Base-by-base conservation (phyloP, 2,113 vertebrate species). In the Thunnus thynnus region DNA sequence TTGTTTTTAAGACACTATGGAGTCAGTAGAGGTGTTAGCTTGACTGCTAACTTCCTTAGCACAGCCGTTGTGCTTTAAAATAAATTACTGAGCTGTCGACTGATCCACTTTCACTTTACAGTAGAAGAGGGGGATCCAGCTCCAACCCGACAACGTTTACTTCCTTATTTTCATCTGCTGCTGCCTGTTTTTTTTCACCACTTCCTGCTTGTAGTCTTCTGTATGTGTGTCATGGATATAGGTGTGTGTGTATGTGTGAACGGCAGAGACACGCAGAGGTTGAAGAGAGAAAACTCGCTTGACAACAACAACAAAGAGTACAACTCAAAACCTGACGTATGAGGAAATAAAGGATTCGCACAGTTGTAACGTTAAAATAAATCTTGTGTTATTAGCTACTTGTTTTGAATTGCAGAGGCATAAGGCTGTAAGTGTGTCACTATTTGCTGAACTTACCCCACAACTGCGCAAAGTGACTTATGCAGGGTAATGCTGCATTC, bases 141-240 rank as follows among this genome's bases (percentile, higher is more conserved):
- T 86, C 32, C 69, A 27, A 20, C 8, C 27, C 47, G 54, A 80
- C 80, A n/a, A 44, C 66, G 32, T 83, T 92, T 81, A 94, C 95
- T 95, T 95, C 94, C 95, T 86, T 89, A 32, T 95, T 94, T 84
- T 88, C 61, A 64, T 81, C 75, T 63, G 78, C 80, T 69, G 75
- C 67, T 41, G 20, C 61, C 50, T 76, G 22, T 50, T 47, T 55
- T 75, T 66, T 75, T 44, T 66, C 51, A 27, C 76, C 52, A 83
- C 86, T 93, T 89, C 90, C 88, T 88, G 76, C 20, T 64, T 61
- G 48, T 47, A 61, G 77, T 22, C 51, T 69, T 11, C 44, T 3
- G 64, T 20, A 71, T 47, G 55, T n/a, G 25, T 30, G 27, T 27
- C 27, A 30, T 30, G 27, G 4, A 30, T 30, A 30, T 30, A 30